A percentile compares a stretch with the other conserved stretches of the same genome.
Evolutionary conservation across 2,797 vertebrate genomes (phyloP).

Genomic region (Parotocinclus haroldoi): DNA sequence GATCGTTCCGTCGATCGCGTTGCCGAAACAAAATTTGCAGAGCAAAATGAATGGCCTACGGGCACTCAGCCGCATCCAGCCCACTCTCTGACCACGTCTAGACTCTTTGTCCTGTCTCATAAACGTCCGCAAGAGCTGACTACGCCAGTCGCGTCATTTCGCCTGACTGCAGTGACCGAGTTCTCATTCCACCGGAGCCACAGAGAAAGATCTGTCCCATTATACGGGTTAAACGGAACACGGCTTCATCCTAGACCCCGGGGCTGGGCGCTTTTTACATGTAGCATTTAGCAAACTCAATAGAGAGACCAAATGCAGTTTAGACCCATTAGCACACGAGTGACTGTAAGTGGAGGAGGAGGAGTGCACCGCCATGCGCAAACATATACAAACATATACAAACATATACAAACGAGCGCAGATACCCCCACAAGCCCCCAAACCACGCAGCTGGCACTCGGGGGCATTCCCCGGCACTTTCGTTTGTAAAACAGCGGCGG

Average conservation of each 20-base stretch:
- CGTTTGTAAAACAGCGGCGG: too few species aligned
- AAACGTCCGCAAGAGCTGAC: slow-evolving; percentile 3
- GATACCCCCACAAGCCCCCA: too few species aligned
- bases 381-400: too few species aligned
- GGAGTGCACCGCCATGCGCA: too few species aligned
- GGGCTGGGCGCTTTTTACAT: slow-evolving; percentile 47
- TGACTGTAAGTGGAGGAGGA: too few species aligned
- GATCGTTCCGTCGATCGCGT: too few species aligned
- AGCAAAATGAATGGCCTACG: too few species aligned
- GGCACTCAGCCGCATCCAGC: neutral
- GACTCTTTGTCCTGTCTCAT: slow-evolving; percentile 16
- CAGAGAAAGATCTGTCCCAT: slow-evolving; percentile 36
- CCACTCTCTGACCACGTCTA: slow-evolving; percentile 7
- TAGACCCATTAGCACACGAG: neutral
- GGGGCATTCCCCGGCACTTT: neutral
- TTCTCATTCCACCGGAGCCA: slow-evolving; percentile 57
- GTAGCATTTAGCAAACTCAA: slow-evolving; percentile 77
- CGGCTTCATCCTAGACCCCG: slow-evolving; percentile 63
- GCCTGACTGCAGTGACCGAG: slow-evolving; percentile 62
- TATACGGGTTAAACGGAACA: slow-evolving; percentile 62
- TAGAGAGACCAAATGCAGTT: slow-evolving; percentile 51
- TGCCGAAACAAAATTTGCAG: too few species aligned
- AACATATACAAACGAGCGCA: too few species aligned
- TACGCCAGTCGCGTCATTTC: slow-evolving; percentile 57
- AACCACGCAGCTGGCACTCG: too few species aligned